Evolutionary conservation across 2,113 vertebrate genomes (phyloP), one percentile per base, ranked within the genome.

Genomic region (Nibea coibor): DNA sequence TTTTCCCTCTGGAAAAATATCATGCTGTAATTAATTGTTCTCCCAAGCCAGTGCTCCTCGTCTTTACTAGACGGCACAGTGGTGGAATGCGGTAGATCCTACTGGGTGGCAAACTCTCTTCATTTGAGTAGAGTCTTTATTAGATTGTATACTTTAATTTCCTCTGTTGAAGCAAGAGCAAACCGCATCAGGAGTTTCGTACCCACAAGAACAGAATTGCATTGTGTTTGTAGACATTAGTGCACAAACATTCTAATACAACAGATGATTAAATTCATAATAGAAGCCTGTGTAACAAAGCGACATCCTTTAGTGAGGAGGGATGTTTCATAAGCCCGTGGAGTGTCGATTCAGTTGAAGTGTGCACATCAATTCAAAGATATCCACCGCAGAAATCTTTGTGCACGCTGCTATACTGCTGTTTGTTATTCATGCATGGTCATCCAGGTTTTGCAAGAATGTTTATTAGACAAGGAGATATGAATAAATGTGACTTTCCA

Each of bases 81-180:
- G 42, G 39, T 42, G 59, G 73, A 75, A 83, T 43, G 50, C 75
- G 73, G 78, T 51, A 42, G 68, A 78, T 66, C 80, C 80, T 26
- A 68, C 75, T 62, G 72, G 50, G 78, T 79, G 74, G 84, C 81
- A 76, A 53, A 80, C 73, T 70, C 81, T 87, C 71, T 72, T 87
- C 74, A 65, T 87, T 83, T 76, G 66, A 88, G 65, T 53, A 84
- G 68, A 88, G 88, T 74, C 67, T 73, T 80, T 88, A 89, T 87
- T 75, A 84, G 87, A 91, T 89, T 84, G 70, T 75, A 78, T 75
- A 58, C 74, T 90, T 92, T 90, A 83, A 90, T 92, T 90, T 93
- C 91, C 87, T 88, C 76, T 61, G 72, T 39, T 63, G 53, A 76
- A 83, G 78, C 73, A 63, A 66, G 35, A 64, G 43, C 45, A 84